phyloP scores from a whole-genome alignment of 2,113 vertebrate genomes.

The Rhinopomastus cyanomelas region DNA sequence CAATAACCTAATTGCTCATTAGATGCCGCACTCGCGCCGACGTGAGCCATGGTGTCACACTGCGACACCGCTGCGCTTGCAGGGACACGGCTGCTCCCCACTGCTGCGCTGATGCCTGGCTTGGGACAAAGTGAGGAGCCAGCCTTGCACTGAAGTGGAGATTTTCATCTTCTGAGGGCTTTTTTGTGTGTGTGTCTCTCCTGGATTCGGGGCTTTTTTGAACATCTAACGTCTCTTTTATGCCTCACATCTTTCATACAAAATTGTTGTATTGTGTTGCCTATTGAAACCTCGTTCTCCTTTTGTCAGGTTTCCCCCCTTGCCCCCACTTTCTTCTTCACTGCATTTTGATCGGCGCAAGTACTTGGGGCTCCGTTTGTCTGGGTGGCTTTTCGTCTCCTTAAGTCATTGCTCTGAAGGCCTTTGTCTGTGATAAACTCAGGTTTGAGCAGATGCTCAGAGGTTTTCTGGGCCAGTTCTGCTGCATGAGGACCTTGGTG shows the following conservation, averaged over 20 bases:
- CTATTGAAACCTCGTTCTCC: conserved; percentile 61
- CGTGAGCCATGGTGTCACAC: conserved; percentile 41
- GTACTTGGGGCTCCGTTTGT: conserved; percentile 59
- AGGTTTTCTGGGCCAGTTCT: conserved; percentile 25
- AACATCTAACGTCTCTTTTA: conserved; percentile 76
- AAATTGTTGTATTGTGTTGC: conserved; percentile 78
- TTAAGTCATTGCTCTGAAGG: conserved; percentile 41
- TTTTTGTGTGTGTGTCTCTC: conserved; percentile 54
- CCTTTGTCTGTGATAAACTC: conserved; percentile 33
- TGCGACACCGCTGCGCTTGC: not conserved
- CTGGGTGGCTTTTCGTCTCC: conserved; percentile 66
- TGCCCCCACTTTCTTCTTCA: conserved; percentile 56
- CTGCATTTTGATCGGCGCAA: conserved; percentile 66
- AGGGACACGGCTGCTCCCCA: conserved; percentile 11
- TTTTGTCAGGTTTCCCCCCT: conserved; percentile 69
- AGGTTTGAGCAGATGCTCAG: not conserved
- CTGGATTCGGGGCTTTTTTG: conserved; percentile 66
- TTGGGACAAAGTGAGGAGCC: conserved; percentile 49
- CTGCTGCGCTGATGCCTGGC: not conserved
- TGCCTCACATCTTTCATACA: conserved; percentile 63
- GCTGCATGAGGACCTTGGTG: not conserved
- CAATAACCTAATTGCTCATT: conserved; percentile 67
- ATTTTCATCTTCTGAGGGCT: conserved; percentile 65
- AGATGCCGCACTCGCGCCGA: not conserved
- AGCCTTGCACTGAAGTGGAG: conserved; percentile 66